These are phyloP conservation scores for Andricus grossulariae DNA, from an alignment of 1,140 invertebrate species.

Conservation along the genomic window DNA sequence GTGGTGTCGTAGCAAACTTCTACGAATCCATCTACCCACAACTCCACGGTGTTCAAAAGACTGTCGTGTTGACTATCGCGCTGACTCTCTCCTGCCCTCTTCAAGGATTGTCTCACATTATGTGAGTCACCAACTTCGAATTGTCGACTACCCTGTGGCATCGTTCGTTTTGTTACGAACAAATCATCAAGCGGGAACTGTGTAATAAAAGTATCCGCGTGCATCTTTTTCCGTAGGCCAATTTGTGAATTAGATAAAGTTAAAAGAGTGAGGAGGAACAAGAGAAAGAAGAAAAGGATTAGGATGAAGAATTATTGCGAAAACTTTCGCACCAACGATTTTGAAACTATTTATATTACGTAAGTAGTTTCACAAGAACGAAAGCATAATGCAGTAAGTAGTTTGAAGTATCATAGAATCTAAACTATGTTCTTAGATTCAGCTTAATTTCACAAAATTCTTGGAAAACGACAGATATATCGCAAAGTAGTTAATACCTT, in stretches of 20 bases:
- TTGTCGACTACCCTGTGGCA: neutral
- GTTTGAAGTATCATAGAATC: constrained; percentile 3
- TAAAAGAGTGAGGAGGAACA: neutral
- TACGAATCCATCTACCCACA: constrained; percentile 69
- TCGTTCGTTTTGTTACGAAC: neutral
- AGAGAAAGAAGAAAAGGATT: constrained; percentile 1
- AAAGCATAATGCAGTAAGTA: constrained; percentile 3
- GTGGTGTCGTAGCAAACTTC: constrained; percentile 77
- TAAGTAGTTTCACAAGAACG: constrained; percentile 21
- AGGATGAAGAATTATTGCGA: neutral
- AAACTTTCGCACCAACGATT: constrained; percentile 13
- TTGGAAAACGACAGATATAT: neutral
- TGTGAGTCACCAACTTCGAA: constrained; percentile 12
- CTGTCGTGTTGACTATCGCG: constrained; percentile 72
- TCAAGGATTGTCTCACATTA: constrained; percentile 43
- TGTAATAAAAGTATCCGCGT: constrained; percentile 26
- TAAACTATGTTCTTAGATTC: neutral
- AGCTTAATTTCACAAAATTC: neutral
- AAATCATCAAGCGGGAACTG: constrained; percentile 20
- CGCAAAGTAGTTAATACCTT: neutral
- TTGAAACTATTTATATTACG: neutral
- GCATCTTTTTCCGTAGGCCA: constrained; percentile 22
- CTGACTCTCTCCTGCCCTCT: constrained; percentile 63
- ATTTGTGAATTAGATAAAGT: constrained; percentile 32
- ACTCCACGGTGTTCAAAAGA: constrained; percentile 76